These are phyloP conservation scores for Oscheius sp. DNA, from an alignment of 2,888 invertebrate genomes.

Conservation along the genomic window DNA sequence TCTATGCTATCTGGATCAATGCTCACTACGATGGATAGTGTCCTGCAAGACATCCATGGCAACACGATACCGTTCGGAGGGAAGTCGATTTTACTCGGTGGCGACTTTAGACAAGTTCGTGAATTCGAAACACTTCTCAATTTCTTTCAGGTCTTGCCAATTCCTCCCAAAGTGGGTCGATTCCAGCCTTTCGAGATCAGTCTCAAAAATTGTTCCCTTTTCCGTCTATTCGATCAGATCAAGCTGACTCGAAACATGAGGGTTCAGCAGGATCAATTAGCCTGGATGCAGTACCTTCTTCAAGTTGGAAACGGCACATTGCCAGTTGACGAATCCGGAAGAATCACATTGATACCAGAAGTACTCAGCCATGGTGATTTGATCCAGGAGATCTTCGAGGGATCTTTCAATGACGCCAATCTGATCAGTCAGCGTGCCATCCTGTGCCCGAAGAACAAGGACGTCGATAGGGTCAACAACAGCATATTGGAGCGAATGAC, in stretches of 20 bases:
- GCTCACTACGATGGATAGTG: slow-evolving; percentile 31
- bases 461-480: slow-evolving; percentile 22
- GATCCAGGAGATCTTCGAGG: slow-evolving; percentile 14
- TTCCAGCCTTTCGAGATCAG: slow-evolving; percentile 23
- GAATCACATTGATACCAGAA: neutral
- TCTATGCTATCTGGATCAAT: slow-evolving; percentile 37
- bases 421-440: slow-evolving; percentile 14
- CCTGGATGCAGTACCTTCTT: slow-evolving; percentile 28
- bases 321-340: slow-evolving; percentile 5
- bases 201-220: slow-evolving; percentile 30
- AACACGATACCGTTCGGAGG: slow-evolving; percentile 39
- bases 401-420: neutral
- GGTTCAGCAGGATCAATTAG: neutral
- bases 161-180: slow-evolving; percentile 25
- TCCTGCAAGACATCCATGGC: slow-evolving; percentile 36
- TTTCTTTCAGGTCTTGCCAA: slow-evolving; percentile 30
- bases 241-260: slow-evolving; percentile 35
- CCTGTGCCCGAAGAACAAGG: slow-evolving; percentile 31
- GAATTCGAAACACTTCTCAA: too few relatives aligned
- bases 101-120: slow-evolving; percentile 39
- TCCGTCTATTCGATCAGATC: slow-evolving; percentile 10
- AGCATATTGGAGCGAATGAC: slow-evolving; percentile 12
- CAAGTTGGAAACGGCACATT: slow-evolving; percentile 29
- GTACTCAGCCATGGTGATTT: neutral
- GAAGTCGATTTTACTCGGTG: slow-evolving; percentile 34